phyloP scores from a whole-genome alignment of 2,797 vertebrate species.

The Danionella dracula region DNA sequence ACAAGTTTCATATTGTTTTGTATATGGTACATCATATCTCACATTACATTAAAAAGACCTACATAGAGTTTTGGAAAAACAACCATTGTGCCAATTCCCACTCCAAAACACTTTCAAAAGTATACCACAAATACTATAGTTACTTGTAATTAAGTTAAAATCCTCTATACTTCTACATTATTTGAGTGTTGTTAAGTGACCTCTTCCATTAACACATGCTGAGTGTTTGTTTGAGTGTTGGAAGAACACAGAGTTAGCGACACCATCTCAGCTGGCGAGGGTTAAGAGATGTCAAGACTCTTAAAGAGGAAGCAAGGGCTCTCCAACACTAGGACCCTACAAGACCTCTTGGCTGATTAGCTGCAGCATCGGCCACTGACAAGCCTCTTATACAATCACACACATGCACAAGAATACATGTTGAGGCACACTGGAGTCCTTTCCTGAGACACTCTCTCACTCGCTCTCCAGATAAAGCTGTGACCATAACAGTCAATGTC shows the following conservation, averaged over 20 bases:
- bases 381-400: slow-evolving; percentile 57
- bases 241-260: slow-evolving; percentile 61
- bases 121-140: no score
- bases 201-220: no score
- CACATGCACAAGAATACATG: slow-evolving; percentile 36
- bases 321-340: slow-evolving; percentile 60
- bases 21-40: no score
- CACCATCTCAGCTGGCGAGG: slow-evolving; percentile 68
- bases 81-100: no score
- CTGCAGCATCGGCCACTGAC: slow-evolving; percentile 55
- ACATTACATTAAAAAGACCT: no score
- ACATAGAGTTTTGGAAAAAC: no score
- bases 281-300: slow-evolving; percentile 75
- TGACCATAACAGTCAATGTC: not conserved
- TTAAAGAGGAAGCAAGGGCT: slow-evolving; percentile 65
- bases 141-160: no score
- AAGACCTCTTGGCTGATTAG: slow-evolving; percentile 68
- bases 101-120: no score
- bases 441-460: slow-evolving; percentile 3
- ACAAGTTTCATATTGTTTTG: no score
- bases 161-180: no score
- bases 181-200: no score
- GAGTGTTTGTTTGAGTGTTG: slow-evolving; percentile 8
- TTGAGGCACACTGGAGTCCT: slow-evolving; percentile 6
- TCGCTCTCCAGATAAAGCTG: slow-evolving; percentile 29